Conservation (phyloP, 2,888 invertebrate species). For the Rotaria magnacalcarata region DNA sequence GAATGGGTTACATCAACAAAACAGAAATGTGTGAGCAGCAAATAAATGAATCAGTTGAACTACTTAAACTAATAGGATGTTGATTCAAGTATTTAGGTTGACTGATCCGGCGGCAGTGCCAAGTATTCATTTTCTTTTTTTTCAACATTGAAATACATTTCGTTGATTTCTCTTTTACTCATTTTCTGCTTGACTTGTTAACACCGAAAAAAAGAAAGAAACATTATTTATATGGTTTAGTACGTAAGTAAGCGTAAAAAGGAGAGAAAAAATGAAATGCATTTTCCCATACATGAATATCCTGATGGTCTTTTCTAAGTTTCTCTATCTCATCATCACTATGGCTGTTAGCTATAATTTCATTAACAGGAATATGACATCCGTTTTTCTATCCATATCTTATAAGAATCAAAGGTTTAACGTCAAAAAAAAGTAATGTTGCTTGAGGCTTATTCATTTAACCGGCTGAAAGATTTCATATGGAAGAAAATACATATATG, state of each 20-base stretch:
- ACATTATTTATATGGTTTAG: not conserved
- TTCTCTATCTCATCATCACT: not conserved
- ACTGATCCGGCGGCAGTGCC: constrained; percentile 14
- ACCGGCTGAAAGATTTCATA: constrained; percentile 2
- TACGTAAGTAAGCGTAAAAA: not conserved
- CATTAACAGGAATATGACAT: constrained; percentile 17
- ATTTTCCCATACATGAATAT: not conserved
- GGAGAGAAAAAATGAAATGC: not conserved
- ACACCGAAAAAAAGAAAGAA: not conserved
- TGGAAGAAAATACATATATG: not conserved
- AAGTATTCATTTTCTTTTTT: not conserved
- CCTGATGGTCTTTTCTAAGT: not conserved
- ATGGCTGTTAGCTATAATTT: constrained; percentile 15
- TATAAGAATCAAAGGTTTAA: constrained; percentile 3
- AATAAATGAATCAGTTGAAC: not conserved
- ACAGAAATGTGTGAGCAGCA: not conserved
- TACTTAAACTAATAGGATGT: constrained; percentile 28
- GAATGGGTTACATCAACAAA: not conserved
- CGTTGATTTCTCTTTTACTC: not conserved
- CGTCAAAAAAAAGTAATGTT: not conserved
- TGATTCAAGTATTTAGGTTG: constrained; percentile 20
- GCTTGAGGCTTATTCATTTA: not conserved
- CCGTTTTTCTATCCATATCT: not conserved
- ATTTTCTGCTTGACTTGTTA: constrained; percentile 1
- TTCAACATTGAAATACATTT: not conserved